Conservation (phyloP, 2,888 invertebrate species). For the Drosophila greeni region DNA sequence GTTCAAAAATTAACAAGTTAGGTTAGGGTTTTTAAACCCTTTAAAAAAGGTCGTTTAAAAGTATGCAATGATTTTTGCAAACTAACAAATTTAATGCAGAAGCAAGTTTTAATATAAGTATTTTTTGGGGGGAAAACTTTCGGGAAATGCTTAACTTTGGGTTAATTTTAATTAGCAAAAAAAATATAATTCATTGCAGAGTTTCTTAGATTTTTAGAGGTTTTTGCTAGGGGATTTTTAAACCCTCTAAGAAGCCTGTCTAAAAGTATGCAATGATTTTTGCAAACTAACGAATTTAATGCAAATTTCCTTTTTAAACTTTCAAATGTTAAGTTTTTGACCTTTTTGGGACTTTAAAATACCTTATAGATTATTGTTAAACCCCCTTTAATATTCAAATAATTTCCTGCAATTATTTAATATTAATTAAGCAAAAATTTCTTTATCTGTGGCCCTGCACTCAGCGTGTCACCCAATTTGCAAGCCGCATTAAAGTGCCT, state of each 20-base stretch:
- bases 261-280: background rate
- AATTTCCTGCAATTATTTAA: background rate
- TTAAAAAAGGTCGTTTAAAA: background rate
- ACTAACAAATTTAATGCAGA: rapidly evolving
- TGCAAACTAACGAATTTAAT: background rate
- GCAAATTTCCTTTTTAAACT: too few relatives aligned
- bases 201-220: too few relatives aligned
- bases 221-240: too few relatives aligned
- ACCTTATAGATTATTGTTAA: too few relatives aligned
- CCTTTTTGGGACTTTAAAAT: background rate
- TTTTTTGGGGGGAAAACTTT: too few relatives aligned
- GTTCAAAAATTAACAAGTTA: too few relatives aligned
- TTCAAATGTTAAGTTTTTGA: background rate
- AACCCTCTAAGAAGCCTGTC: background rate
- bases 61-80: background rate
- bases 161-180: too few relatives aligned
- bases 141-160: too few relatives aligned
- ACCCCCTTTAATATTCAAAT: background rate
- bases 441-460: conserved; percentile 11
- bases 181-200: too few relatives aligned
- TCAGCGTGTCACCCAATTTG: conserved; percentile 26
- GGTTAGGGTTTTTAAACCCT: background rate
- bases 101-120: too few relatives aligned
- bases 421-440: background rate
- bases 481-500: conserved; percentile 34